A percentile compares a stretch with the other conserved stretches of the same genome.
Evolutionary conservation across 1,140 invertebrate species (phyloP).

Genomic region (Subanguina moxae): DNA sequence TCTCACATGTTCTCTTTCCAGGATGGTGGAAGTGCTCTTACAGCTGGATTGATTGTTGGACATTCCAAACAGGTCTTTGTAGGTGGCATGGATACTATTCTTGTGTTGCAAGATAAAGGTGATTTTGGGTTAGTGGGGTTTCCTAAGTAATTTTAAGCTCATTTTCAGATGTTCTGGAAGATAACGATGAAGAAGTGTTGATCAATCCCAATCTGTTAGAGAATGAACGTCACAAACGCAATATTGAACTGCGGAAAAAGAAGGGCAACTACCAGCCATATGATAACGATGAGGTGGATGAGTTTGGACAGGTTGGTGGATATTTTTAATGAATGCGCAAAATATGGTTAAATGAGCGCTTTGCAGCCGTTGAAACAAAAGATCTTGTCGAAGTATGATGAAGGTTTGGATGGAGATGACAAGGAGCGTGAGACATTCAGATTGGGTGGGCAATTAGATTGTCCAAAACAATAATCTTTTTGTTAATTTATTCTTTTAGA

Average conservation of each 20-base stretch:
- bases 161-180: conserved; percentile 71
- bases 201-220: conserved; percentile 94
- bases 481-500: conserved; percentile 25
- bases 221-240: conserved; percentile 83
- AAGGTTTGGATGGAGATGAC: conserved; percentile 76
- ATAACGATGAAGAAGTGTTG: conserved; percentile 75
- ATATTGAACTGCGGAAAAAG: conserved; percentile 78
- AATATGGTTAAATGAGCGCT: conserved; percentile 2
- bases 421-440: conserved; percentile 76
- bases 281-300: conserved; percentile 76
- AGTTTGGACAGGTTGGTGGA: conserved; percentile 69
- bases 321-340: background rate
- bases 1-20: background rate
- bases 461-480: conserved; percentile 5
- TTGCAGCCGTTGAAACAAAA: conserved; percentile 63
- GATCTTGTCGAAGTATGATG: conserved; percentile 87
- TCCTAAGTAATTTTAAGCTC: background rate
- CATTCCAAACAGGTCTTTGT: conserved; percentile 75
- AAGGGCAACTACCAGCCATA: conserved; percentile 74
- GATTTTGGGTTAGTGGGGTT: background rate
- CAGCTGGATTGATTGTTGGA: conserved; percentile 80
- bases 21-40: background rate
- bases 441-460: conserved; percentile 66
- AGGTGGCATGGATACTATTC: conserved; percentile 78
- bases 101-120: conserved; percentile 88